Base-by-base conservation (phyloP, 2,888 invertebrate genomes). In the Hecatera dysodea region DNA sequence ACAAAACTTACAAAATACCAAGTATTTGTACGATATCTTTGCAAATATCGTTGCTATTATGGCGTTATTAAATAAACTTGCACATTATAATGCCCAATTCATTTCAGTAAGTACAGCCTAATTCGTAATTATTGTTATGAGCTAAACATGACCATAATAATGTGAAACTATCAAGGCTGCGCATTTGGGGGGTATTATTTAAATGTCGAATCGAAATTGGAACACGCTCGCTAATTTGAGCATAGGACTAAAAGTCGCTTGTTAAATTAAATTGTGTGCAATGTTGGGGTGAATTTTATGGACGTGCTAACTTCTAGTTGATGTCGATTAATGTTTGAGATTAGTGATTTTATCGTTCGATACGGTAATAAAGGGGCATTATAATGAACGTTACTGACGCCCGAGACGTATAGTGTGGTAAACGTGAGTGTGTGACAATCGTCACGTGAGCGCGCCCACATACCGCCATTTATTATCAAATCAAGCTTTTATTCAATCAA, bases 41-140 rank as follows among this genome's bases (percentile, higher is more conserved):
- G 77, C 81, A 88, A 86, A 85, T 84, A 36, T 70, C 57, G 70
- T 84, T 44, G 36, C 9, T 80, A 89, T 91, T 89, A 90, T 88
- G 86, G 82, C 86, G 88, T 88, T 90, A 89, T 87, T 85, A 85
- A 82, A 53, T 84, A 88, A 88, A 89, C 85, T 66, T 83, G 70
- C 80, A 66, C 75, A 85, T 86, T 86, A 84, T 85, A 85, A 65
- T 57, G 61, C n/a, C 62, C 65, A 56, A 76, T 65, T 62, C 71
- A 74, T 77, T 82, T 87, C 75, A 83, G 88, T 83, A 68, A 61
- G 33, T 53, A 72, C 24, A 65, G 42, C 55, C 44, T 53, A 27
- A 72, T 48, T 74, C 29, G 57, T 53, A 67, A 56, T 63, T n/a
- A 69, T 66, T 78, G 48, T 74, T 66, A 60, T 52, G 53, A 65